These are phyloP conservation scores for Calidris pygmaea DNA, from an alignment of 2,113 vertebrate species.

Conservation along the genomic window DNA sequence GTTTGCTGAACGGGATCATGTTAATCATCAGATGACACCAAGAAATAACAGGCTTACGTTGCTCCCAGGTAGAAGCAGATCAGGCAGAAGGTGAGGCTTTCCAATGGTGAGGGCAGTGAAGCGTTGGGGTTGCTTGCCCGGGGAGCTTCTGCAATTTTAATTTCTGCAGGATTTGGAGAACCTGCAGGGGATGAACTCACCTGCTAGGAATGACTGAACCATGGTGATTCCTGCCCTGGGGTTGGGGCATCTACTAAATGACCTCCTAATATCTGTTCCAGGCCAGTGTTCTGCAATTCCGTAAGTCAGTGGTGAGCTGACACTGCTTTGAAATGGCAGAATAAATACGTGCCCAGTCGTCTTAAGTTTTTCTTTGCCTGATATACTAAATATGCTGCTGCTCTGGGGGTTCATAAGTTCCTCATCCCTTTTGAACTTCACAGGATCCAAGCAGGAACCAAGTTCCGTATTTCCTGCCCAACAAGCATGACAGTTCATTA, in stretches of 20 bases:
- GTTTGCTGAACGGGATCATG: background rate
- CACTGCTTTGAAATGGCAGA: background rate
- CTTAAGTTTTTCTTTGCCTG: background rate
- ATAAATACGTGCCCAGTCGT: background rate
- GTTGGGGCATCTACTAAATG: background rate
- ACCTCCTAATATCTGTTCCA: constrained; percentile 7
- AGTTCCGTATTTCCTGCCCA: background rate
- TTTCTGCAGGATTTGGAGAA: constrained; percentile 33
- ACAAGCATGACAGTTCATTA: background rate
- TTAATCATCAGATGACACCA: background rate
- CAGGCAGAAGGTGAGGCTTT: background rate
- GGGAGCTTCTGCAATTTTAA: background rate
- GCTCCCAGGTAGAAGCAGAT: background rate
- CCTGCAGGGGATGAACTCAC: background rate
- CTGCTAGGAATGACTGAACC: constrained; percentile 18
- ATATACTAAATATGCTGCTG: background rate
- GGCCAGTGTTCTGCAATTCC: background rate
- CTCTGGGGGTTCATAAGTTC: background rate
- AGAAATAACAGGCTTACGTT: constrained; percentile 22
- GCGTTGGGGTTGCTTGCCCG: background rate
- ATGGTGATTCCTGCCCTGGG: background rate
- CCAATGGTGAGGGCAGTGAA: background rate
- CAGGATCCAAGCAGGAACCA: background rate
- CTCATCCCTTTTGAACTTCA: background rate
- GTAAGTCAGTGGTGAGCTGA: background rate